Evolutionary conservation across 2,888 invertebrate species (phyloP).

Genomic region (Synergus umbraculus): DNA sequence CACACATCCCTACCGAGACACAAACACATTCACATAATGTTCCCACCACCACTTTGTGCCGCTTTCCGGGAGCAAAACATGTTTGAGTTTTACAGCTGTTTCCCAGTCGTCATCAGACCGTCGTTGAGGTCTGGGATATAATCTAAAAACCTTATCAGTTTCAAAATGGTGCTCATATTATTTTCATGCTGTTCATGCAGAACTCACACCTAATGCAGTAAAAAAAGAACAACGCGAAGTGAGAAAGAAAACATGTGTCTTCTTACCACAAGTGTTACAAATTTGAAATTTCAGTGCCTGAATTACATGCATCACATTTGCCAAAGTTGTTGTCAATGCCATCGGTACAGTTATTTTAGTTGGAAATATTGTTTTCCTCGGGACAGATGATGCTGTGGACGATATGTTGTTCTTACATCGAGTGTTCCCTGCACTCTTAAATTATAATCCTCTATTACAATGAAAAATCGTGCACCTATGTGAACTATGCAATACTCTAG

Average conservation of each 20-base stretch:
- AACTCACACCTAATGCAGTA: background rate
- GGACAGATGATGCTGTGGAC: background rate
- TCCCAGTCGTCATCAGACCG: slow-evolving; percentile 51
- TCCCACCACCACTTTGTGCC: background rate
- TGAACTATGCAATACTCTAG: background rate
- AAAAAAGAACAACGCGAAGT: background rate
- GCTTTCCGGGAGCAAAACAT: slow-evolving; percentile 37
- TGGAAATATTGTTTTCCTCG: slow-evolving; percentile 2
- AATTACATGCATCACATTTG: background rate
- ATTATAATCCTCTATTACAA: background rate
- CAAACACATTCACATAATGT: slow-evolving; percentile 17
- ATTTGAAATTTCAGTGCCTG: slow-evolving; percentile 16
- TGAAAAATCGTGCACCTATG: slow-evolving; percentile 1
- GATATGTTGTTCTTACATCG: background rate
- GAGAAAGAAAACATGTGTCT: slow-evolving; percentile 29
- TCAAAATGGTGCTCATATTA: slow-evolving; percentile 24
- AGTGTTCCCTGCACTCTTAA: background rate
- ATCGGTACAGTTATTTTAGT: background rate
- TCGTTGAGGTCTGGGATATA: slow-evolving; percentile 42
- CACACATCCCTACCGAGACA: background rate
- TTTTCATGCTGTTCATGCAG: slow-evolving; percentile 23
- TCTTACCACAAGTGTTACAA: slow-evolving; percentile 4
- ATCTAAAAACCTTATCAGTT: slow-evolving; percentile 20
- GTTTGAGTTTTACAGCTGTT: slow-evolving; percentile 48
- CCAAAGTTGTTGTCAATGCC: background rate